Conservation (phyloP, 2,888 invertebrate species). For the Macrophya annulata region DNA sequence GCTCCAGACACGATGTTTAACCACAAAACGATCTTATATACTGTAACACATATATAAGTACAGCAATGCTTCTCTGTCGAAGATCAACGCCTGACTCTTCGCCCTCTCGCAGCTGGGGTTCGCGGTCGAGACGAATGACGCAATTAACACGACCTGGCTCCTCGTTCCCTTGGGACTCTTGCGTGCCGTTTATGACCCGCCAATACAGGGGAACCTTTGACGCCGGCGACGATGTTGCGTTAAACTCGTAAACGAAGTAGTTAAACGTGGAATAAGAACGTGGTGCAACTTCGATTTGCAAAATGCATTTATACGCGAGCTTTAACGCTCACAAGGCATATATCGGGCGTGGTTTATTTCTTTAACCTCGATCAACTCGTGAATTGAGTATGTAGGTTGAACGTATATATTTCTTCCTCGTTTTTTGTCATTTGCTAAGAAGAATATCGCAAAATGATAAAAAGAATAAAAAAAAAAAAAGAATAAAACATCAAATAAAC, state of each 20-base stretch:
- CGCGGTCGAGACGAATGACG: slow-evolving; percentile 48
- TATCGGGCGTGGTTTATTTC: background rate
- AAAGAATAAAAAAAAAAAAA: background rate
- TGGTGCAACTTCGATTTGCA: slow-evolving; percentile 13
- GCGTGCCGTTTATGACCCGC: slow-evolving; percentile 49
- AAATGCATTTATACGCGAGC: slow-evolving; percentile 33
- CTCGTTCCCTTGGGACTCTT: slow-evolving; percentile 33
- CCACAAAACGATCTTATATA: background rate
- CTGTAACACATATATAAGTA: slow-evolving; percentile 18
- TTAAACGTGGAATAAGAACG: slow-evolving; percentile 65
- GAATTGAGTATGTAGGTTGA: background rate
- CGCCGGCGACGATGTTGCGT: slow-evolving; percentile 52
- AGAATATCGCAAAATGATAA: background rate
- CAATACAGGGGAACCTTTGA: slow-evolving; percentile 40
- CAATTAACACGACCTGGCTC: slow-evolving; percentile 39
- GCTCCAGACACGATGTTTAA: background rate
- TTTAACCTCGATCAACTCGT: background rate
- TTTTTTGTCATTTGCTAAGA: background rate
- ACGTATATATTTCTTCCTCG: background rate
- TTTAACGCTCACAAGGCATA: background rate
- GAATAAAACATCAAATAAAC: background rate
- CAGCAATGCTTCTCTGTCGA: slow-evolving; percentile 14
- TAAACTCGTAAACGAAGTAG: slow-evolving; percentile 66
- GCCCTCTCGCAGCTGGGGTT: slow-evolving; percentile 34
- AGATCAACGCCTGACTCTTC: background rate